Conservation (phyloP, 2,113 vertebrate species). For the Litocranius walleri region DNA sequence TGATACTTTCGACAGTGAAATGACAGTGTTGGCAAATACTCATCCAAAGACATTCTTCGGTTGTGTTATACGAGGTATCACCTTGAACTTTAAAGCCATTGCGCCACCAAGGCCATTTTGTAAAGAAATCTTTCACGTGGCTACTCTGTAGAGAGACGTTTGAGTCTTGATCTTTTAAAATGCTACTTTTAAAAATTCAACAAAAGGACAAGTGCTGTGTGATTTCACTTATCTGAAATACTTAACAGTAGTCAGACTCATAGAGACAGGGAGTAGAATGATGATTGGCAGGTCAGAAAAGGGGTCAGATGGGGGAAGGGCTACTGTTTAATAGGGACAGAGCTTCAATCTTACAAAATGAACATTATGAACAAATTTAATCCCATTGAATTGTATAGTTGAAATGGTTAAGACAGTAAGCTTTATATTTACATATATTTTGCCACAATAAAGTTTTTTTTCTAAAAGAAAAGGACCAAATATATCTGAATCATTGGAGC, state of each 20-base stretch:
- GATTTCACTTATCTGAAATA: background rate
- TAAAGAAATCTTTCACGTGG: background rate
- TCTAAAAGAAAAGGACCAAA: background rate
- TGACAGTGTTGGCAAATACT: background rate
- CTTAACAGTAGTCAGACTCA: background rate
- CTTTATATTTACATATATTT: background rate
- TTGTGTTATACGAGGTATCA: background rate
- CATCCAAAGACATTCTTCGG: background rate
- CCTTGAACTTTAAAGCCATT: background rate
- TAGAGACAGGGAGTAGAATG: background rate
- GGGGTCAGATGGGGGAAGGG: background rate
- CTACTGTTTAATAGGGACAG: background rate
- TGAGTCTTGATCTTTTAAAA: background rate
- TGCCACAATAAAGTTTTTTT: background rate
- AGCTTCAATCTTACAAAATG: background rate
- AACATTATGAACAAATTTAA: background rate
- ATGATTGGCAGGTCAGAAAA: background rate
- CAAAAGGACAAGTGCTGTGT: background rate
- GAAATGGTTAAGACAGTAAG: background rate
- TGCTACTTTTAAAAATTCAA: background rate
- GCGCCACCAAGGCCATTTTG: background rate
- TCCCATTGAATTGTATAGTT: background rate
- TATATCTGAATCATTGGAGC: background rate
- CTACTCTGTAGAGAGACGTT: background rate
- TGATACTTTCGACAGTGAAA: background rate